Evolutionary conservation across 2,888 invertebrate genomes (phyloP), one percentile per base, ranked within the genome.

Genomic region (Tryphoninae sp.): DNA sequence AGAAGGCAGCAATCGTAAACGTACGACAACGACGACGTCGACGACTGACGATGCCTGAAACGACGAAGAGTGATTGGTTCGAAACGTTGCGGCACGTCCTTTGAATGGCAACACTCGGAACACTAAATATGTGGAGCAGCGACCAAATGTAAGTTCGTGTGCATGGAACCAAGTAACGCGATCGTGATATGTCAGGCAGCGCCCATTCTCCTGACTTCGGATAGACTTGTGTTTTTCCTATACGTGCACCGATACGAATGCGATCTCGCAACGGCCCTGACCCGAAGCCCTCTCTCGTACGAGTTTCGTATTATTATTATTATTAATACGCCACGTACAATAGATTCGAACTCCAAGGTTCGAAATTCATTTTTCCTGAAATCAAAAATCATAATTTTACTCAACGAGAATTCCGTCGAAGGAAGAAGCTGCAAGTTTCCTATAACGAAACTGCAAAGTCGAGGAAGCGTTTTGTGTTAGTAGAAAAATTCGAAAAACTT

Each of bases 101-200:
- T 80, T 80, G 79, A 80, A 69, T 58, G 58, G 58, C 55, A 75
- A 80, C 64, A 75, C 55, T 80, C 64, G 67, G 69, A 69, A 80
- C 74, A 55, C 74, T 80, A 74, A 75, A 80, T 75, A 80, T 80
- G 79, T 80, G 74, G 74, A 80, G 79, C 79, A 73, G 67, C 72
- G 67, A 61, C 77, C 62, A 68, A 67, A 33, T 62, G 59, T 61
- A 42, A 67, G 73, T 53, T 67, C 40, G 67, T 67, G 72, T 64
- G 45, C 72, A 67, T 69, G 62, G 62, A 33, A 73, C 65, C 64
- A 33, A 61, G 67, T 51, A 22, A 58, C 33, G 64, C 26, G 86
- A 87, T 87, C 87, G 87, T 87, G 87, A 87, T 87, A 87, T 87
- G 87, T 85, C 87, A 87, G 84, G 81, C 84, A 80, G 86, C 84